Evolutionary conservation across 2,888 invertebrate species (phyloP), one percentile per base, ranked within the genome.

Genomic region (Strigamia crassipes): DNA sequence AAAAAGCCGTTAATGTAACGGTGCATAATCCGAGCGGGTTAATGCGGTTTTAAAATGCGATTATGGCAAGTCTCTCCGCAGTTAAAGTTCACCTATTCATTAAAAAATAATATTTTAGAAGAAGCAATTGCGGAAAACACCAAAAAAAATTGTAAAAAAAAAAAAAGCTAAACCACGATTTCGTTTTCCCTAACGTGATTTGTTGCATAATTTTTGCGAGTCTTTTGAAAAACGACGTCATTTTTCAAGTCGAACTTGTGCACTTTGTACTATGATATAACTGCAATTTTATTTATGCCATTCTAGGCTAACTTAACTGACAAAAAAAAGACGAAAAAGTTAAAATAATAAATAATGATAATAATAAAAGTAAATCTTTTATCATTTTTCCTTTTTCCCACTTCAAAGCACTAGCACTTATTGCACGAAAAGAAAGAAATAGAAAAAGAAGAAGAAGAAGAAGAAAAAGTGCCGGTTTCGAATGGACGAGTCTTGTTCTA

Each of bases 281-380:
- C 18, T 61, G 61, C 18, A 61, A 61, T 61, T 61, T 61, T 61
- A 61, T 61, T 61, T 61, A 61, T 61, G n/a, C n/a, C 18, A 34
- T 10, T 61, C 18, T 61, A 8, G 61, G 18, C 61, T 5, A 61
- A 61, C 21, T 61, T 18, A 61, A 61, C 61, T 18, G 18, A 23
- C 61, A n/a, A 61, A 5, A 61, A 5, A 61, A 18, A 61, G 1
- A n/a, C 51, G 15, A 3, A n/a, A n/a, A 51, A n/a, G 4, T 34
- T 34, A 34, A 34, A 34, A 6, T 34, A 34, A 34, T 34, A 34
- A 34, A 46, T 13, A 46, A 12, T 46, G 3, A 46, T 46, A 46
- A 46, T 8, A 46, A 15, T 8, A 46, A 46, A 46, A 61, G 15
- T 23, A 61, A 21, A 8, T 61, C 61, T 21, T 61, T 51, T 18